Evolutionary conservation across 2,113 vertebrate genomes (phyloP).

Genomic region (Phalacrocorax carbo): DNA sequence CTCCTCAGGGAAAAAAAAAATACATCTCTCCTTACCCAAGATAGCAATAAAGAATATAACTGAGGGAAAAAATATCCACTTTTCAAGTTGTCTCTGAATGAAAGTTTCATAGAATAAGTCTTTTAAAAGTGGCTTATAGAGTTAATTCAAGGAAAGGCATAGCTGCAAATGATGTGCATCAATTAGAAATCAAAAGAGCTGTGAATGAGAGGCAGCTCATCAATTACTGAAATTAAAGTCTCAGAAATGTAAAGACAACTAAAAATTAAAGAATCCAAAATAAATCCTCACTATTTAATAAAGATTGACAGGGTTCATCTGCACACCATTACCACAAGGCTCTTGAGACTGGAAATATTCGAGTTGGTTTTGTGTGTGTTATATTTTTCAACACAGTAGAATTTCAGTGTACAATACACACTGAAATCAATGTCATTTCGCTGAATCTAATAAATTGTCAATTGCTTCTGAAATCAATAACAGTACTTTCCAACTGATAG

Average conservation of each 20-base stretch:
- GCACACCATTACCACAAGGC: neutral
- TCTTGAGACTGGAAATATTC: neutral
- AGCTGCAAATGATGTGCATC: neutral
- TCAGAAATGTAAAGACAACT: neutral
- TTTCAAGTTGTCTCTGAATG: neutral
- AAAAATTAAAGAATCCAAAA: neutral
- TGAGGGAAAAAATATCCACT: fast-evolving
- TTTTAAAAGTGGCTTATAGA: neutral
- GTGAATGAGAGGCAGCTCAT: neutral
- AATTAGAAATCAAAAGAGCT: neutral
- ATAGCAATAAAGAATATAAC: neutral
- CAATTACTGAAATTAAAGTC: neutral
- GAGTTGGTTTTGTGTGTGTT: neutral
- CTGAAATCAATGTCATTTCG: neutral
- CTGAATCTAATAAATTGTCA: neutral
- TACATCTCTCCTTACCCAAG: too few relatives aligned
- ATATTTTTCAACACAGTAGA: neutral
- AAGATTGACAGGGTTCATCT: neutral
- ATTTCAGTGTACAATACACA: neutral
- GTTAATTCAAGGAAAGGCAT: neutral
- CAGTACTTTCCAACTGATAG: neutral
- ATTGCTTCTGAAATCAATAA: neutral
- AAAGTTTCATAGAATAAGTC: neutral
- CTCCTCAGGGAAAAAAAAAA: neutral
- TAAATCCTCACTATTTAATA: neutral